Conservation (phyloP, 2,888 invertebrate species). For the Dryococelus australis region DNA sequence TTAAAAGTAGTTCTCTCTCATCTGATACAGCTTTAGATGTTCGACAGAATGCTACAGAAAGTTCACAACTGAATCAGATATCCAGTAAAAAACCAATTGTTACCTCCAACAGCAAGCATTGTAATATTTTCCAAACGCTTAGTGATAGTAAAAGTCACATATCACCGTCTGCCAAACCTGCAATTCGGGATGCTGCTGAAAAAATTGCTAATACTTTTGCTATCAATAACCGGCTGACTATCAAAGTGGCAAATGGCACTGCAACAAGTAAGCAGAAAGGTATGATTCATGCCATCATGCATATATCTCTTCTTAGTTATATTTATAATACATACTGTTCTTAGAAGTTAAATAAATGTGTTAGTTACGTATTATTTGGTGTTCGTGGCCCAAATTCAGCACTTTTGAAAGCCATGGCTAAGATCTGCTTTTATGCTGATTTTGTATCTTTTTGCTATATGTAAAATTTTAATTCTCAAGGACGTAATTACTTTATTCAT, state of each 20-base stretch:
- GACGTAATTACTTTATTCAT: too few relatives aligned
- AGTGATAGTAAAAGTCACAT: conserved; percentile 27
- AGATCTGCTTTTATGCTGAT: too few relatives aligned
- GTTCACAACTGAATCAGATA: background rate
- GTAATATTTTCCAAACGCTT: background rate
- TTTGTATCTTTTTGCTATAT: too few relatives aligned
- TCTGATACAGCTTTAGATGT: background rate
- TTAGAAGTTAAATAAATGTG: too few relatives aligned
- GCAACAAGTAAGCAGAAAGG: background rate
- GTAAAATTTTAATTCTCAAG: too few relatives aligned
- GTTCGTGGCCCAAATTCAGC: too few relatives aligned
- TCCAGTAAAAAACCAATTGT: background rate
- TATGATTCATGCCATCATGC: background rate
- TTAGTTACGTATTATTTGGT: too few relatives aligned
- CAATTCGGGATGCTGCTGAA: conserved; percentile 37
- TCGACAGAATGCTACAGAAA: background rate
- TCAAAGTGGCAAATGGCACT: conserved; percentile 50
- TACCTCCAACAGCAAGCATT: background rate
- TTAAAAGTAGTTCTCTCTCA: conserved; percentile 20
- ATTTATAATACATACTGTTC: too few relatives aligned
- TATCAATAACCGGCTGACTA: conserved; percentile 56
- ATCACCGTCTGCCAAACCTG: conserved; percentile 23
- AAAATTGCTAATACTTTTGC: conserved; percentile 48
- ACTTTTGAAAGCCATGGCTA: too few relatives aligned
- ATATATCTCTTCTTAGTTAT: too few relatives aligned